A percentile compares a stretch with the other conserved stretches of the same genome.
phyloP scores from a whole-genome alignment of 1,140 invertebrate species.

The Drosophila mauritiana region DNA sequence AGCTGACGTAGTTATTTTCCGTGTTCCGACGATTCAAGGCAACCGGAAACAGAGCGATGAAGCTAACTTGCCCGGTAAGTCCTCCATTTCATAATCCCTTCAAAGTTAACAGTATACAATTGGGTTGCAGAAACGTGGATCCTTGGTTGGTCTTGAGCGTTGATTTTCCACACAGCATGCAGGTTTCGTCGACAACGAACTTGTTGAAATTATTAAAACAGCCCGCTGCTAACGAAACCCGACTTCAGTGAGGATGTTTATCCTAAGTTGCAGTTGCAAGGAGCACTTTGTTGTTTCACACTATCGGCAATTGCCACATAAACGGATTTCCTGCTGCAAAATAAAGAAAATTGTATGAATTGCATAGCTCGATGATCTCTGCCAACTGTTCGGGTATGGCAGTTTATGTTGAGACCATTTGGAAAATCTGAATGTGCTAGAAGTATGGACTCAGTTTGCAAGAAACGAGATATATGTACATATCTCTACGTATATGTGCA shows the following conservation, averaged over 20 bases:
- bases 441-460: too few relatives aligned
- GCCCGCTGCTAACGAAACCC: conserved; percentile 92
- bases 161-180: conserved; percentile 89
- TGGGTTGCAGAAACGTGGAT: too few relatives aligned
- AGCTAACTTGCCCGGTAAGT: too few relatives aligned
- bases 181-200: conserved; percentile 97
- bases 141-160: conserved; percentile 4
- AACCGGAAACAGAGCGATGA: too few relatives aligned
- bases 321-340: not conserved
- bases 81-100: too few relatives aligned
- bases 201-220: conserved; percentile 86
- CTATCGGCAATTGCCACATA: too few relatives aligned
- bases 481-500: not conserved
- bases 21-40: too few relatives aligned
- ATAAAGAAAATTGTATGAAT: not conserved
- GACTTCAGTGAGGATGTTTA: conserved; percentile 86
- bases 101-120: too few relatives aligned
- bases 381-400: not conserved
- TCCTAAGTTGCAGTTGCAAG: too few relatives aligned
- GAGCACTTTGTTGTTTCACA: too few relatives aligned
- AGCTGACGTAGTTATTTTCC: too few relatives aligned
- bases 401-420: not conserved
- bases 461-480: not conserved
- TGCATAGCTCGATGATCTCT: not conserved
- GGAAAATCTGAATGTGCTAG: not conserved